These are phyloP conservation scores for Euura saliciscinereae DNA, from an alignment of 1,140 invertebrate genomes.

Conservation along the genomic window DNA sequence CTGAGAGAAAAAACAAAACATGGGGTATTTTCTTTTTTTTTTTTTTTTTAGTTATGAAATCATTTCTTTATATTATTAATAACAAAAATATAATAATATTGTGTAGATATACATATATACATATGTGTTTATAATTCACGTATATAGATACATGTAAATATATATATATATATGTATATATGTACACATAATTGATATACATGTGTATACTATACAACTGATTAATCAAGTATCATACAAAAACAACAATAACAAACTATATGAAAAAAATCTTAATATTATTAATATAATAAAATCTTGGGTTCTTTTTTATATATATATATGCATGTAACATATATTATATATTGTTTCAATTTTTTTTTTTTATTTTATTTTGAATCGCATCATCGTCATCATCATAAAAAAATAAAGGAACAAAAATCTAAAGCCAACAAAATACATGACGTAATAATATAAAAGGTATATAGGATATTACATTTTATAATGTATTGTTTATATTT, in stretches of 20 bases:
- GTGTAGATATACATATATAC: constrained; percentile 34
- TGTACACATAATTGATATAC: constrained; percentile 20
- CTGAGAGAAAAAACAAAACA: constrained; percentile 31
- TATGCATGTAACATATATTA: background rate
- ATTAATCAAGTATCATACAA: constrained; percentile 51
- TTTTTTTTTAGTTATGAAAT: constrained; percentile 10
- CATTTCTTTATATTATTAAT: constrained; percentile 11
- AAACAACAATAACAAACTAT: constrained; percentile 58
- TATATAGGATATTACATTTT: background rate
- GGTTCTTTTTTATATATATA: background rate
- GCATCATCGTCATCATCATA: constrained; percentile 31
- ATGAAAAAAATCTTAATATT: constrained; percentile 46
- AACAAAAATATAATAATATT: constrained; percentile 11
- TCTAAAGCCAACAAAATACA: constrained; percentile 55
- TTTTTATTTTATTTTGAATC: background rate
- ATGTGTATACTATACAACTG: constrained; percentile 30
- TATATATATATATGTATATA: constrained; percentile 34
- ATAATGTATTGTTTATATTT: too few species aligned
- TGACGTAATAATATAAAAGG: constrained; percentile 8
- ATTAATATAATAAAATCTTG: constrained; percentile 14
- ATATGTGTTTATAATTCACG: constrained; percentile 22
- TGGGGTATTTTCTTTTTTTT: constrained; percentile 12
- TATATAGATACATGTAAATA: background rate
- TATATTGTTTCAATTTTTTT: background rate
- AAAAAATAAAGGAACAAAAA: constrained; percentile 57